Evolutionary conservation across 2,113 vertebrate species (phyloP).

Genomic region (Mugil cephalus): DNA sequence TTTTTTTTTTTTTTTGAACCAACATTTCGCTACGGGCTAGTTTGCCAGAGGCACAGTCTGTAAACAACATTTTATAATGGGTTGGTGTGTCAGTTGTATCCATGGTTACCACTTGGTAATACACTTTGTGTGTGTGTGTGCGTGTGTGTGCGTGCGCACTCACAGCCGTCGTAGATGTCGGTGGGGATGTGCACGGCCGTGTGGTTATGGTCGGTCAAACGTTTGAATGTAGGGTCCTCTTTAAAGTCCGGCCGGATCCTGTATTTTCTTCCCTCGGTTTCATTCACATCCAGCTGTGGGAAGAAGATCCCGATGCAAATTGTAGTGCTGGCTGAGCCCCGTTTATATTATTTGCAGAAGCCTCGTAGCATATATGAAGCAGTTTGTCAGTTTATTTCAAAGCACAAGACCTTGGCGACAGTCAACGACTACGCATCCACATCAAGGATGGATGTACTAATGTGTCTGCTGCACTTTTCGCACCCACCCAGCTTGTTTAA

Average conservation of each 20-base stretch:
- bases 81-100: slow-evolving; percentile 60
- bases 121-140: slow-evolving; percentile 3
- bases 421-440: not conserved
- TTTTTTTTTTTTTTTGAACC: slow-evolving; percentile 13
- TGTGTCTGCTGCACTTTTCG: slow-evolving; percentile 28
- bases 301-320: slow-evolving; percentile 33
- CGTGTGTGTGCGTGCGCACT: slow-evolving; percentile 77
- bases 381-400: slow-evolving; percentile 27
- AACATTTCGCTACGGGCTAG: slow-evolving; percentile 51
- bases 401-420: not conserved
- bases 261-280: slow-evolving; percentile 89
- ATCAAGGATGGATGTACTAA: slow-evolving; percentile 22
- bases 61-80: slow-evolving; percentile 64
- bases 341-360: slow-evolving; percentile 33
- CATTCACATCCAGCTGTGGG: slow-evolving; percentile 90
- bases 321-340: not conserved
- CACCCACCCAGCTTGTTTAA: slow-evolving; percentile 8
- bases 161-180: slow-evolving; percentile 99
- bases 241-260: slow-evolving; percentile 93
- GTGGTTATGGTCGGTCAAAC: slow-evolving; percentile 93
- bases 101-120: slow-evolving; percentile 56
- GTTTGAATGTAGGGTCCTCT: slow-evolving; percentile 90
- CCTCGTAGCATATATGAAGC: slow-evolving; percentile 2
- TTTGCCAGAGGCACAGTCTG: slow-evolving; percentile 48
- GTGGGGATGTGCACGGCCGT: slow-evolving; percentile 98